These are phyloP conservation scores for Drosophila tristis DNA, from an alignment of 1,140 invertebrate species.

Conservation along the genomic window DNA sequence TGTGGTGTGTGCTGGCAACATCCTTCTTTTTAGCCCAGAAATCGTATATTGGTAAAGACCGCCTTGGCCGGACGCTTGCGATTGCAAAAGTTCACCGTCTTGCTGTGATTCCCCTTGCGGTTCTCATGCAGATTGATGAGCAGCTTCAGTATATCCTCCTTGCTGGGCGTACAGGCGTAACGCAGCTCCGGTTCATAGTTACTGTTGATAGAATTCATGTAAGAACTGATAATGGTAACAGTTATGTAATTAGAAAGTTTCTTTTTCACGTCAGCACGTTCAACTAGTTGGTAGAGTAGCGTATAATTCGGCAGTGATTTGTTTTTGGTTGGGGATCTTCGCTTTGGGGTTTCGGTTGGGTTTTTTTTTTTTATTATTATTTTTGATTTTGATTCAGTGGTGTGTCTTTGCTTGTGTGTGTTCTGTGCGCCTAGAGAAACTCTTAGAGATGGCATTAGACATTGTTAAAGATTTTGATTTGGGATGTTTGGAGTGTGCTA, in stretches of 20 bases:
- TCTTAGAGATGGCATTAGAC: conserved; percentile 58
- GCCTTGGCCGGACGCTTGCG: conserved; percentile 86
- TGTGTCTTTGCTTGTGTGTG: conserved; percentile 24
- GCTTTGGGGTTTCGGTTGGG: conserved; percentile 21
- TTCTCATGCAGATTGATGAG: conserved; percentile 87
- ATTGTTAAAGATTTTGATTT: conserved; percentile 8
- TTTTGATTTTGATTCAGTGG: conserved; percentile 5
- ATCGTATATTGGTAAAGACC: conserved; percentile 88
- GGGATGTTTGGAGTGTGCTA: not conserved
- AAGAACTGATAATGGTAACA: conserved; percentile 81
- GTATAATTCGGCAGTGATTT: not conserved
- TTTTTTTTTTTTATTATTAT: no score
- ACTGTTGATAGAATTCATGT: conserved; percentile 82
- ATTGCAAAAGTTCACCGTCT: conserved; percentile 87
- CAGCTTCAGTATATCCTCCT: conserved; percentile 86
- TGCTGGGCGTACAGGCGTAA: conserved; percentile 86
- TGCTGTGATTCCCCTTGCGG: conserved; percentile 85
- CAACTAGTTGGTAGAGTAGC: not conserved
- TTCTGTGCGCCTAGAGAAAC: conserved; percentile 56
- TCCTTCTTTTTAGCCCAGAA: conserved; percentile 84
- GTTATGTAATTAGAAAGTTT: conserved; percentile 73
- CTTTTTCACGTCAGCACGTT: conserved; percentile 55
- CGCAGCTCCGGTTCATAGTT: conserved; percentile 86
- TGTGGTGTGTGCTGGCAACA: not conserved
- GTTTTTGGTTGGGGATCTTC: conserved; percentile 22